Evolutionary conservation across 2,113 vertebrate genomes (phyloP).

Genomic region (Naja naja): DNA sequence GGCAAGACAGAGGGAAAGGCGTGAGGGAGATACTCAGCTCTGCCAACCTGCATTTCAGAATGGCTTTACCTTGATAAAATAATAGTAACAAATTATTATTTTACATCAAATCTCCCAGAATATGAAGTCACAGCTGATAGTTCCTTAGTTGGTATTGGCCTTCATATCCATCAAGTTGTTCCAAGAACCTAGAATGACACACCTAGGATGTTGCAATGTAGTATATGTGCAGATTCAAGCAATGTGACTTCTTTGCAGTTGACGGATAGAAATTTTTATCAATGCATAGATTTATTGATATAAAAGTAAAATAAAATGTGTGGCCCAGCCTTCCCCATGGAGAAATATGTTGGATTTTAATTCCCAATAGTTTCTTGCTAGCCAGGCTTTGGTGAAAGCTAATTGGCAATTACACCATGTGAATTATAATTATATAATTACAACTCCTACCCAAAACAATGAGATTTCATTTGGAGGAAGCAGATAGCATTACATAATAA

Average conservation of each 20-base stretch:
- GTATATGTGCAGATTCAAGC: neutral
- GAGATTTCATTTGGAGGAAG: neutral
- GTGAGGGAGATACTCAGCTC: constrained; percentile 63
- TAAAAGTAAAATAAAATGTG: neutral
- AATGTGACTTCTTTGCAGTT: neutral
- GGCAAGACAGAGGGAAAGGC: constrained; percentile 52
- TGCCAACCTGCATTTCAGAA: constrained; percentile 47
- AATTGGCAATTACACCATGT: neutral
- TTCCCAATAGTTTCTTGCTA: neutral
- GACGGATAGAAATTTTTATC: neutral
- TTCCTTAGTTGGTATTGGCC: neutral
- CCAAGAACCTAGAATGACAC: neutral
- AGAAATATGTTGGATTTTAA: neutral
- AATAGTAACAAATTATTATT: neutral
- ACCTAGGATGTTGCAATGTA: neutral
- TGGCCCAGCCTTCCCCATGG: neutral
- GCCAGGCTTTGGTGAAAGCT: neutral
- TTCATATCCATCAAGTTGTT: neutral
- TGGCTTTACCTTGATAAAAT: constrained; percentile 4
- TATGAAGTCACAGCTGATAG: neutral
- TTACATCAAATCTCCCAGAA: neutral
- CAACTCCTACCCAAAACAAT: neutral
- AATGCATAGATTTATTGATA: neutral
- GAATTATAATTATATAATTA: neutral
- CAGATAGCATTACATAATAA: neutral